phyloP scores from a whole-genome alignment of 2,113 vertebrate genomes.

The Willisornis vidua region DNA sequence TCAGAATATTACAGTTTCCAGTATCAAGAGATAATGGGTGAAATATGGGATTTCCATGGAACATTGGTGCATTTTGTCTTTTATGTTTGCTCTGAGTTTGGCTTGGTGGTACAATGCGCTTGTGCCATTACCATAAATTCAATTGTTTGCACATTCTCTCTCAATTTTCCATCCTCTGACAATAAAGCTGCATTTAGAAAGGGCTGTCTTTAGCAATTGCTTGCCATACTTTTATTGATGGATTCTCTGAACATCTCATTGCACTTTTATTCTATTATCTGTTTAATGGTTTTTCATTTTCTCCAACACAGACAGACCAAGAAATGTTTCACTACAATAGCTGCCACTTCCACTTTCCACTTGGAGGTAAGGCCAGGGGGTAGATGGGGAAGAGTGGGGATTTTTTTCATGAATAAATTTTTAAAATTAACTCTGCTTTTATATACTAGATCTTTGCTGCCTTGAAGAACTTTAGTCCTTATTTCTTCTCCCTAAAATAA shows the following conservation, averaged over 20 bases:
- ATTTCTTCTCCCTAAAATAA: not conserved
- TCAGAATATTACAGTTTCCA: constrained; percentile 47
- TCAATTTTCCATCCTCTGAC: constrained; percentile 52
- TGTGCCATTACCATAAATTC: constrained; percentile 69
- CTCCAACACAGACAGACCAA: constrained; percentile 17
- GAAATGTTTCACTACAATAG: constrained; percentile 25
- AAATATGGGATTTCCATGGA: constrained; percentile 42
- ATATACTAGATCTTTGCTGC: not conserved
- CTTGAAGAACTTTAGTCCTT: not conserved
- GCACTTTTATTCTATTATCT: constrained; percentile 64
- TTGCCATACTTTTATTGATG: constrained; percentile 66
- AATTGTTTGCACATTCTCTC: constrained; percentile 64
- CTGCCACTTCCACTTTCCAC: not conserved
- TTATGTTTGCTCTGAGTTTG: constrained; percentile 29
- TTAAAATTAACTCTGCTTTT: not conserved
- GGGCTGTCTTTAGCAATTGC: constrained; percentile 60
- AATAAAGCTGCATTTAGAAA: constrained; percentile 59
- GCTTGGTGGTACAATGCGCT: constrained; percentile 34
- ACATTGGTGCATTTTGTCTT: not conserved
- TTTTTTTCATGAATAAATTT: not conserved
- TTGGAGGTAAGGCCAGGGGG: not conserved
- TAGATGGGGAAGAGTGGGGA: not conserved
- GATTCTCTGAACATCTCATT: constrained; percentile 59
- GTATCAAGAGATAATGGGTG: constrained; percentile 10
- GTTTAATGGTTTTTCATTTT: constrained; percentile 70